Conservation (phyloP, 2,797 vertebrate genomes). For the Natrix natrix region DNA sequence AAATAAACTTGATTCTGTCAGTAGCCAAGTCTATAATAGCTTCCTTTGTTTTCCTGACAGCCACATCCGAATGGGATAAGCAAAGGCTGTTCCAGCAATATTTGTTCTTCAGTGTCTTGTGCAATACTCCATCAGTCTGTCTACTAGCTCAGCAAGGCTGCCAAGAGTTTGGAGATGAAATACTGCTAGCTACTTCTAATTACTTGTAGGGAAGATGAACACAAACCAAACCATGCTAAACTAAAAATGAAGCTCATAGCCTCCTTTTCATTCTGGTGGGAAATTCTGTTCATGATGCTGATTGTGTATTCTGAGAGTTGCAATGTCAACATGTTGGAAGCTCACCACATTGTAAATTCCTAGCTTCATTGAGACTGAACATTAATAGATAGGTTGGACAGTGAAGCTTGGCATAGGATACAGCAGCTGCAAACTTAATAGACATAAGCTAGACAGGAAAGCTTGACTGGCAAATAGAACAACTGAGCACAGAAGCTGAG, state of each 20-base stretch:
- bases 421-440: slow-evolving; percentile 25
- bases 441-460: neutral
- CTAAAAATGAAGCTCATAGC: neutral
- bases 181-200: neutral
- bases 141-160: neutral
- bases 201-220: neutral
- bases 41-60: neutral
- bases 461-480: slow-evolving; percentile 1
- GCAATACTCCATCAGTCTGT: neutral
- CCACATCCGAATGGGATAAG: neutral
- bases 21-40: neutral
- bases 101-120: neutral
- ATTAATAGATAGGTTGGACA: neutral
- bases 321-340: neutral
- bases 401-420: neutral
- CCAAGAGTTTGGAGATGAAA: neutral
- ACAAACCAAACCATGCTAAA: neutral
- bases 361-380: neutral
- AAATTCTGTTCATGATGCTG: neutral
- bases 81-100: neutral
- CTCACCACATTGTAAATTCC: neutral
- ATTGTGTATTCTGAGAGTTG: neutral
- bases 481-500: slow-evolving; percentile 1
- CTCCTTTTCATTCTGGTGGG: neutral
- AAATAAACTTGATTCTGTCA: neutral